phyloP scores from a whole-genome alignment of 2,797 vertebrate genomes.

The Sebastes alutus region DNA sequence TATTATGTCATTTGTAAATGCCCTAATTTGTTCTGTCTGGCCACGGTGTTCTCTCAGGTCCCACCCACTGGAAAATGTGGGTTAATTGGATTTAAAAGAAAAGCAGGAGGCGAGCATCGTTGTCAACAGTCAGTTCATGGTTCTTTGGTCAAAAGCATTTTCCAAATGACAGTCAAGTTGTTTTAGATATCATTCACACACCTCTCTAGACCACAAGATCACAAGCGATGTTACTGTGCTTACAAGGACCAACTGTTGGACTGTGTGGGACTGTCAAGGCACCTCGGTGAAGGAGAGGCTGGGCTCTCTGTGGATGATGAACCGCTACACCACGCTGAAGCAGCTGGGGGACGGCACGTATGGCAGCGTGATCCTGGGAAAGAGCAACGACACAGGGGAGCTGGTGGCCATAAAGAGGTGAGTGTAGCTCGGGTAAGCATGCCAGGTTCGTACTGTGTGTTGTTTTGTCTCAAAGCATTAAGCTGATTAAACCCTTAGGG shows the following conservation, averaged over 20 bases:
- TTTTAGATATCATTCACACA: not conserved
- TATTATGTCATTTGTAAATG: not conserved
- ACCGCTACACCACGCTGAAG: slow-evolving; percentile 91
- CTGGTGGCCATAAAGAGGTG: slow-evolving; percentile 96
- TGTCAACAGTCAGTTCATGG: not conserved
- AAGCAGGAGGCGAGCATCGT: not conserved
- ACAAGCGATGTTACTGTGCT: slow-evolving; percentile 8
- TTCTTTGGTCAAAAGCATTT: not conserved
- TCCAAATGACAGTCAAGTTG: not conserved
- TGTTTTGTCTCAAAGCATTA: slow-evolving; percentile 33
- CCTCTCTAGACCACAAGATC: not conserved
- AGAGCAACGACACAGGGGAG: slow-evolving; percentile 91
- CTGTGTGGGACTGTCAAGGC: slow-evolving; percentile 25
- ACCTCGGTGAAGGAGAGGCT: slow-evolving; percentile 23
- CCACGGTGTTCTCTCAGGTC: not conserved
- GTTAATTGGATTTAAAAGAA: not conserved
- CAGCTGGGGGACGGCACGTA: slow-evolving; percentile 95
- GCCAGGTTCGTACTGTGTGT: not conserved
- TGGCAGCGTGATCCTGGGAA: slow-evolving; percentile 92
- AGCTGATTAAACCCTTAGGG: slow-evolving; percentile 37
- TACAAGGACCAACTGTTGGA: slow-evolving; percentile 16
- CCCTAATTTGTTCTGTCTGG: not conserved
- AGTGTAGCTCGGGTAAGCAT: not conserved
- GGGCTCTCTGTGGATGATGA: slow-evolving; percentile 80
- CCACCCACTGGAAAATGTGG: not conserved